Conservation (phyloP, 2,888 invertebrate genomes). For the Xanthia togata region DNA sequence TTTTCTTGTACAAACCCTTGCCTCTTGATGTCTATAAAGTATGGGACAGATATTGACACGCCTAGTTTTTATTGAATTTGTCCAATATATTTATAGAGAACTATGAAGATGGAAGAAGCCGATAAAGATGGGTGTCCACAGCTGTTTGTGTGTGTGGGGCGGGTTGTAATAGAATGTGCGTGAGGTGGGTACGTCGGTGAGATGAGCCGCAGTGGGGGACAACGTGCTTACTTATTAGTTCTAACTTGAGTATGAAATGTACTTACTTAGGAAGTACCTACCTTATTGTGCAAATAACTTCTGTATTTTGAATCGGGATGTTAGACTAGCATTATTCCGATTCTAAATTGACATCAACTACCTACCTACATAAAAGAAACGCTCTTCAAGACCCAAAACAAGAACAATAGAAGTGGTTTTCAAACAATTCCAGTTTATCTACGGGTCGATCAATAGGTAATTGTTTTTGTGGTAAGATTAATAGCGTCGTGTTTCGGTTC, state of each 20-base stretch:
- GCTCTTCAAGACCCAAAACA: slow-evolving; percentile 17
- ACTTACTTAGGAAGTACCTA: too few relatives aligned
- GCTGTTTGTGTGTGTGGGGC: slow-evolving; percentile 45
- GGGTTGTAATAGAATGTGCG: slow-evolving; percentile 49
- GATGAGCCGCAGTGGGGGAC: slow-evolving; percentile 36
- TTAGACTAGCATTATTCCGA: neutral
- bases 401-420: slow-evolving; percentile 45
- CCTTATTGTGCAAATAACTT: neutral
- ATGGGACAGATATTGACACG: slow-evolving; percentile 42
- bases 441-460: slow-evolving; percentile 35
- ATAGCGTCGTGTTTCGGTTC: slow-evolving; percentile 44
- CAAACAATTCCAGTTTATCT: slow-evolving; percentile 49
- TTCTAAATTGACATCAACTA: neutral
- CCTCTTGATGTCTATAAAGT: slow-evolving; percentile 10
- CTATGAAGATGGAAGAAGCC: slow-evolving; percentile 37
- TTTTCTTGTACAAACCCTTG: neutral
- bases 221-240: neutral
- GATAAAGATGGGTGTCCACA: slow-evolving; percentile 48
- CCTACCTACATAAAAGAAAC: slow-evolving; percentile 22
- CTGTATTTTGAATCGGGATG: neutral
- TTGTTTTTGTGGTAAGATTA: slow-evolving; percentile 49
- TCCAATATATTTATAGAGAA: slow-evolving; percentile 55
- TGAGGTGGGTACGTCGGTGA: slow-evolving; percentile 24
- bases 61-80: slow-evolving; percentile 47
- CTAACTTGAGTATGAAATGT: neutral